Evolutionary conservation across 2,113 vertebrate species (phyloP).

Genomic region (Haemorhous mexicanus): DNA sequence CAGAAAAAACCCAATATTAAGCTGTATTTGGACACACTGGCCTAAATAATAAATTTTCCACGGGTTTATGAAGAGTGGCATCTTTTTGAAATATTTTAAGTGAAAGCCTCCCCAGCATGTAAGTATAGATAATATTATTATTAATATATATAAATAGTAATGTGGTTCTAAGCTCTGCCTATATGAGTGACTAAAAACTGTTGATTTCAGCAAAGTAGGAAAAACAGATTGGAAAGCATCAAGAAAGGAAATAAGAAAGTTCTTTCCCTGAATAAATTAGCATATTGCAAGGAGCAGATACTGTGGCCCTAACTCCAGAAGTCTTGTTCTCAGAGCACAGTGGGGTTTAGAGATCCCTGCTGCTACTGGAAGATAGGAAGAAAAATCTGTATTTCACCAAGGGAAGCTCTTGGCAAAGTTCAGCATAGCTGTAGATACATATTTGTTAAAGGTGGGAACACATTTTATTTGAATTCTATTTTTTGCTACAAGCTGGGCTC

Average conservation of each 20-base stretch:
- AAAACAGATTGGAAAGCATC: background rate
- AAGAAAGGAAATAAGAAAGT: background rate
- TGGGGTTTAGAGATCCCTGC: background rate
- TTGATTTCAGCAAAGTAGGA: background rate
- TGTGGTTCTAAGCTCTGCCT: background rate
- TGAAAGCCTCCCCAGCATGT: background rate
- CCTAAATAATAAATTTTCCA: background rate
- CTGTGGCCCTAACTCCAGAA: background rate
- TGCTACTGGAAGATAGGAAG: background rate
- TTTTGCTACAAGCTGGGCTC: background rate
- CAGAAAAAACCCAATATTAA: background rate
- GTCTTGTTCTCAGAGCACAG: background rate
- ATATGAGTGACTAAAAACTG: background rate
- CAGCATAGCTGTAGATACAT: background rate
- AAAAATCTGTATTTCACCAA: background rate
- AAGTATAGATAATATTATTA: background rate
- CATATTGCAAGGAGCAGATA: background rate
- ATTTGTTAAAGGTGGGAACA: conserved; percentile 1
- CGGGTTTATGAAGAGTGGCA: background rate
- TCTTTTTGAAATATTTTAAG: background rate
- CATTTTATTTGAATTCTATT: background rate
- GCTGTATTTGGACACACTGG: background rate
- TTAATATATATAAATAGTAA: background rate
- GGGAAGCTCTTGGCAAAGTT: conserved; percentile 1
- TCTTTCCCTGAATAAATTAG: background rate